These are phyloP conservation scores for Phytoseiulus persimilis DNA, from an alignment of 2,888 invertebrate genomes.

Conservation along the genomic window DNA sequence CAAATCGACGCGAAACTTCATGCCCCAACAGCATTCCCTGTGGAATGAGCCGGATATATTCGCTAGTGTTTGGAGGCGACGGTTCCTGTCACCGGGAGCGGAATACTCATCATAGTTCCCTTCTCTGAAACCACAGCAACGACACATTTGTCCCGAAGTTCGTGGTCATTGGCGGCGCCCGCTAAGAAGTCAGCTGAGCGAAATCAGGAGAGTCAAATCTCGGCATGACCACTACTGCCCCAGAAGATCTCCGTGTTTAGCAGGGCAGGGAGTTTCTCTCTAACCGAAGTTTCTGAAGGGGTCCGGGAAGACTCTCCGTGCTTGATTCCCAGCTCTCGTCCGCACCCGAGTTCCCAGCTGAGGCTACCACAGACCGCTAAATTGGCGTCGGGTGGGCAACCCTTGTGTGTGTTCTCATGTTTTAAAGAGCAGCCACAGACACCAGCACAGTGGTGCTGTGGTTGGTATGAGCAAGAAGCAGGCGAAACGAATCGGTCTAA, in stretches of 20 bases:
- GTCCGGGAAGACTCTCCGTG: neutral
- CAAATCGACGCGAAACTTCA: neutral
- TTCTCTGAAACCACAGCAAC: no score
- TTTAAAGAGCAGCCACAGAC: constrained; percentile 5
- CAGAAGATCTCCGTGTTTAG: no score
- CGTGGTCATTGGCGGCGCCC: no score
- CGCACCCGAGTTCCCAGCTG: neutral
- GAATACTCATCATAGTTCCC: no score
- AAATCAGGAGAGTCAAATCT: no score
- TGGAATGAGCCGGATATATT: no score
- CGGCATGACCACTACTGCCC: no score
- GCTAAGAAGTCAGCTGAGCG: no score
- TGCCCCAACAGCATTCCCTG: no score
- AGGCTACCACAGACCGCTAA: neutral
- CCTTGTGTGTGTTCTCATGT: neutral
- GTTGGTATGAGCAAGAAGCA: constrained; percentile 5
- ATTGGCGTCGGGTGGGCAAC: neutral
- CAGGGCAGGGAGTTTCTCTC: neutral
- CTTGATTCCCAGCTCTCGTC: neutral
- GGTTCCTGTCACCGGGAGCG: neutral
- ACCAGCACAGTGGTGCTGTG: constrained; percentile 5
- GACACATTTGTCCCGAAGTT: no score
- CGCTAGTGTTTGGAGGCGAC: no score
- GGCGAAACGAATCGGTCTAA: neutral
- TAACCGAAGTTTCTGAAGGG: neutral